phyloP scores from a whole-genome alignment of 2,113 vertebrate species.

The Petaurus breviceps region DNA sequence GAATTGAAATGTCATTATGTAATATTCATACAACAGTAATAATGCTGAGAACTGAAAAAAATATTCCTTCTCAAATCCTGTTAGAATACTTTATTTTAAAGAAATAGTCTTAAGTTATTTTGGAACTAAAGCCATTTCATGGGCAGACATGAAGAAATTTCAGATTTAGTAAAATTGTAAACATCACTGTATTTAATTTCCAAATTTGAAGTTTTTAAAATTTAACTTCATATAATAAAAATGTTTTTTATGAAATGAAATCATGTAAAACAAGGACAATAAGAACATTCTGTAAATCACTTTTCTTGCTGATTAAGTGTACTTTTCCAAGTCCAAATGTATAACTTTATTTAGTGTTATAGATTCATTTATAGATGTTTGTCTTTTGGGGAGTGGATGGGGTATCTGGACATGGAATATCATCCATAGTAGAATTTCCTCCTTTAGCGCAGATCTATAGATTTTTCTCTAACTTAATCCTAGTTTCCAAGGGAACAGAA shows the following conservation, averaged over 20 bases:
- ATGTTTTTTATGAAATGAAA: neutral
- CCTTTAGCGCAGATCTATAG: neutral
- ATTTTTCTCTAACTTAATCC: neutral
- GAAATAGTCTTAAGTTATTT: conserved; percentile 33
- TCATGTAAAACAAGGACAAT: neutral
- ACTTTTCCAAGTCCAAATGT: conserved; percentile 47
- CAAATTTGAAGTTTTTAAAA: neutral
- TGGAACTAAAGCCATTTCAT: neutral
- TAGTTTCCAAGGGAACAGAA: neutral
- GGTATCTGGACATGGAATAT: neutral
- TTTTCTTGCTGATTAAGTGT: conserved; percentile 52
- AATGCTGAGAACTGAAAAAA: neutral
- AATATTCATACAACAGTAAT: neutral
- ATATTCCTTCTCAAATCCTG: neutral
- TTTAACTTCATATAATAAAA: neutral
- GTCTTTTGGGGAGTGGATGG: neutral
- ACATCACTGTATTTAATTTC: neutral
- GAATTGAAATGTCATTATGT: neutral
- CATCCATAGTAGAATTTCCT: neutral
- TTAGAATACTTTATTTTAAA: neutral
- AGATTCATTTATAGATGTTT: neutral
- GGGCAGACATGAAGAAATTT: neutral
- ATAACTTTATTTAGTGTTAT: conserved; percentile 42
- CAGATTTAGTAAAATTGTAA: neutral
- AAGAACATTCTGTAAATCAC: neutral